These are phyloP conservation scores for Sipha flava DNA, from an alignment of 1,140 invertebrate species.

Conservation along the genomic window DNA sequence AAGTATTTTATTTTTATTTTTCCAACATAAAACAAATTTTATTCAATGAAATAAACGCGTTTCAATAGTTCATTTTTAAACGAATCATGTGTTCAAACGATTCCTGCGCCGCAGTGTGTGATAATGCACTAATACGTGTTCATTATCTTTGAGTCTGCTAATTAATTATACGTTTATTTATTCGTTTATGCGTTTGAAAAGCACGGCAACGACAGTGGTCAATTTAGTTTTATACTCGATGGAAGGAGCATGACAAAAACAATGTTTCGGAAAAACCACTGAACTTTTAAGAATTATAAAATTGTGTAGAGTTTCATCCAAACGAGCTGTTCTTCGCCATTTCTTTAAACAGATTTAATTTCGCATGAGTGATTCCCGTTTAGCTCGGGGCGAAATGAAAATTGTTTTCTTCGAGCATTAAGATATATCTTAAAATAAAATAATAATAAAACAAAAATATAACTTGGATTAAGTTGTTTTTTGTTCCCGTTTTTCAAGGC, in stretches of 20 bases:
- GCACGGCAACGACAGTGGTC: neutral
- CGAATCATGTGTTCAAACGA: no score
- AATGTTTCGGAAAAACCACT: neutral
- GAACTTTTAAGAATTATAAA: conserved; percentile 6
- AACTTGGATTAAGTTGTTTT: neutral
- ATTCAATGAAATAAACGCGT: no score
- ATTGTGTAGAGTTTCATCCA: neutral
- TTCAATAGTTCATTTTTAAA: no score
- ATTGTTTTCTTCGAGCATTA: neutral
- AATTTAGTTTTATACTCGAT: neutral
- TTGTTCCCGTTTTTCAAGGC: neutral
- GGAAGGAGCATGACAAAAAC: neutral
- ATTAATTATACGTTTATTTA: no score
- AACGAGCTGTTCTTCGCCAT: neutral
- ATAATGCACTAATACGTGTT: no score
- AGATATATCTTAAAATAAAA: conserved; percentile 1
- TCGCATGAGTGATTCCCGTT: neutral
- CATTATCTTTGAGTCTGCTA: no score
- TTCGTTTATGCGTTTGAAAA: no score
- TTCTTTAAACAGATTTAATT: conserved; percentile 2
- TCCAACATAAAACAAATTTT: no score
- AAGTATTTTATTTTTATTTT: no score
- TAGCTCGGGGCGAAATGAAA: neutral
- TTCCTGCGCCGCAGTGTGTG: no score
- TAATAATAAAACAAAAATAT: conserved; percentile 7